These are phyloP conservation scores for Dasypogon diadema DNA, from an alignment of 2,888 invertebrate genomes.

Conservation along the genomic window DNA sequence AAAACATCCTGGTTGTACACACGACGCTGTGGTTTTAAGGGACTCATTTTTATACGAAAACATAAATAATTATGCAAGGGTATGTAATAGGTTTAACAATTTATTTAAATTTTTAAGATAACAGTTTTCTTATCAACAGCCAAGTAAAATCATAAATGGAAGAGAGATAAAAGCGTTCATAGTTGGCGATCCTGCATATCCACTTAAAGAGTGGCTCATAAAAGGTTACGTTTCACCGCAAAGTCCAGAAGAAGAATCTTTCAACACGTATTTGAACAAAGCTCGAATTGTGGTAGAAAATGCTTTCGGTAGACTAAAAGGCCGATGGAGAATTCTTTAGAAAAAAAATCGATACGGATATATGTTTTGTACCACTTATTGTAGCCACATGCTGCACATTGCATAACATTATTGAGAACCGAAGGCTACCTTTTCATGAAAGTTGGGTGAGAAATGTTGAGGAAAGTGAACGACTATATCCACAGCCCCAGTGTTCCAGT, in stretches of 20 bases:
- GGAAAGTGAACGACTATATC: neutral
- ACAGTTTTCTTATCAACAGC: no score
- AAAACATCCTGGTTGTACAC: no score
- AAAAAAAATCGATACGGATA: neutral
- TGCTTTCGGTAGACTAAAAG: neutral
- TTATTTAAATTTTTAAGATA: no score
- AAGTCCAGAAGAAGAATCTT: conserved; percentile 5
- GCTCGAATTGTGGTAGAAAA: neutral
- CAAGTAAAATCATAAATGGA: no score
- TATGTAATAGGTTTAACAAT: no score
- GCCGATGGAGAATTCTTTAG: neutral
- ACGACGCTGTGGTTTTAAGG: no score
- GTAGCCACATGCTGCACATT: neutral
- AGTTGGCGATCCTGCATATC: no score
- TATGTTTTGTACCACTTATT: neutral
- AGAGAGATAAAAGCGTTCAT: no score
- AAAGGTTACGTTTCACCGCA: neutral
- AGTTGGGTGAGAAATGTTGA: neutral
- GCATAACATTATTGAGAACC: neutral
- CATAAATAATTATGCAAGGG: no score
- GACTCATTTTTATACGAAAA: no score
- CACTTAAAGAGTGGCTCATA: no score
- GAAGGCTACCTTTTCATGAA: neutral
- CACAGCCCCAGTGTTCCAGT: no score
- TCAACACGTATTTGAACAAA: neutral